Evolutionary conservation across 2,797 vertebrate species (phyloP), one percentile per base, ranked within the genome.

Genomic region (Ispidina lecontei): DNA sequence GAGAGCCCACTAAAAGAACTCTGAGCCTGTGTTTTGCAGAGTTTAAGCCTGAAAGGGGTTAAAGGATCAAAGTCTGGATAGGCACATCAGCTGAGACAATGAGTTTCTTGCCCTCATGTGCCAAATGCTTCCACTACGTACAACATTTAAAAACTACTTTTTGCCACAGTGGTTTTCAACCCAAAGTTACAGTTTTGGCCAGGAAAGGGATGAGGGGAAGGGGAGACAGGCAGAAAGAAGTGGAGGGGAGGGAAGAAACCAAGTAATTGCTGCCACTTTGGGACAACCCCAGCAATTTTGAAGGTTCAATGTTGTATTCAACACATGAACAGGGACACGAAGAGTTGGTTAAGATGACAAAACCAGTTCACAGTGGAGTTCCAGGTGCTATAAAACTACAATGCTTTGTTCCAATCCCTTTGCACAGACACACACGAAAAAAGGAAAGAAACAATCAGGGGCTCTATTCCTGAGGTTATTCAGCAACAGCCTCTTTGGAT

Each of bases 271-370:
- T 77, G 54, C 21, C 21, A 13, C 10, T 35, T 49, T 44, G 22
- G 21, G 33, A 37, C 52, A 73, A n/a, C 3, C 17, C 2, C 5
- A 0, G 10, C 4, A 3, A 3, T 2, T 73, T 12, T 31, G 25
- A 59, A 91, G 20, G 28, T 19, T 14, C 21, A 1, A 7, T 43
- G 21, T 12, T 29, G 18, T 6, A 14, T 58, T 76, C 65, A 65
- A 21, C 0, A 0, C 4, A 29, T 1, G 35, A 83, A 37, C 54
- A 77, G 68, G n/a, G 29, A 4, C 18, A 2, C 3, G 25, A 72
- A 63, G n/a, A 68, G 51, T 9, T 8, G 52, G 41, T 47, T 25
- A n/a, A 67, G 54, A 54, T 15, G 1, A 39, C 5, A 41, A 69
- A 79, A 0, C 8, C 39, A 81, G 28, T 13, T 65, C 31, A 5